phyloP scores from a whole-genome alignment of 2,113 vertebrate species.

The Neofelis nebulosa region DNA sequence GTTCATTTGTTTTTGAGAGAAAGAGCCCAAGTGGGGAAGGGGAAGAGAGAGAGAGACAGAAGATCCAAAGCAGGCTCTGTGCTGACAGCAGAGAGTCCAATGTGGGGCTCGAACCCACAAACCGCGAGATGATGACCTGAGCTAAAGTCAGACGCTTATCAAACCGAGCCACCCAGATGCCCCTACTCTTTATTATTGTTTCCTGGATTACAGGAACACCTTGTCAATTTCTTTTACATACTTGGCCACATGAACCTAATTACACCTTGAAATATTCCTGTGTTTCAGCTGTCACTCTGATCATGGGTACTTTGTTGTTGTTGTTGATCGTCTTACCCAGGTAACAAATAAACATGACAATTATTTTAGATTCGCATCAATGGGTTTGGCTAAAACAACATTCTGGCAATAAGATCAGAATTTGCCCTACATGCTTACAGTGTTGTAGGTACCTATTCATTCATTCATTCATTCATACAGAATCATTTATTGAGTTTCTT shows the following conservation, averaged over 20 bases:
- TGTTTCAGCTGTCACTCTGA: constrained; percentile 6
- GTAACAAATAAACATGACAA: neutral
- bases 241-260: constrained; percentile 3
- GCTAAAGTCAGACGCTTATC: too few relatives aligned
- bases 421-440: neutral
- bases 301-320: neutral
- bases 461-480: neutral
- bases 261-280: neutral
- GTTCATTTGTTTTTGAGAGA: too few relatives aligned
- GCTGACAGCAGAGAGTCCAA: too few relatives aligned
- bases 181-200: neutral
- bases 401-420: constrained; percentile 26
- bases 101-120: too few relatives aligned
- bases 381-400: neutral
- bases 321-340: neutral
- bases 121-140: too few relatives aligned
- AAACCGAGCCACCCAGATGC: too few relatives aligned
- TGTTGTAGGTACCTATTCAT: neutral
- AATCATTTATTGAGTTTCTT: neutral
- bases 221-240: constrained; percentile 22
- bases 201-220: neutral
- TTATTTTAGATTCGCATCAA: neutral
- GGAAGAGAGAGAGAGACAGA: too few relatives aligned
- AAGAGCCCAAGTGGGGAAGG: too few relatives aligned
- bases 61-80: too few relatives aligned